phyloP scores from a whole-genome alignment of 2,113 vertebrate species.

The Petromus typicus region DNA sequence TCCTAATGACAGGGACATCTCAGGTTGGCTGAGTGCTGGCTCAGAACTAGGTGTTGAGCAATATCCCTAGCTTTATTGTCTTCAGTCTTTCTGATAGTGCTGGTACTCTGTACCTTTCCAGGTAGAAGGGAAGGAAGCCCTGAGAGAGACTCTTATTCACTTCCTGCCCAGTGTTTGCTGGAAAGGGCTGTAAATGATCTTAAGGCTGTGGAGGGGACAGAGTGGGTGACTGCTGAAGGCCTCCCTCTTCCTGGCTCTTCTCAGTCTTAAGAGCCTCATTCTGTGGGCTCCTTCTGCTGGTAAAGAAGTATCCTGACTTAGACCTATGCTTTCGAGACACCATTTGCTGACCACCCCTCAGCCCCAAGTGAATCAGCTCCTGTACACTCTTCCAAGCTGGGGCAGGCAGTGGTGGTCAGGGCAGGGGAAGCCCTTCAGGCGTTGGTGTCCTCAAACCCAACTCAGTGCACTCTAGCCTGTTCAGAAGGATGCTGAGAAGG shows the following conservation, averaged over 20 bases:
- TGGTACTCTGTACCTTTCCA: neutral
- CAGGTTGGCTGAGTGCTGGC: neutral
- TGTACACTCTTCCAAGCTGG: neutral
- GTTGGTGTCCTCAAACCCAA: neutral
- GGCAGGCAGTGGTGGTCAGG: accelerated
- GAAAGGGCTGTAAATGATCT: neutral
- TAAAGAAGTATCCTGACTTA: neutral
- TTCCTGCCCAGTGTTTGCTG: neutral
- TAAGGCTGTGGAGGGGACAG: neutral
- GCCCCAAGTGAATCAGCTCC: neutral
- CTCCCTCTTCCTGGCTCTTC: too few species aligned
- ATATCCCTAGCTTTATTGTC: neutral
- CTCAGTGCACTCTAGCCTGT: neutral
- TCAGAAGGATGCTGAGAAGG: neutral
- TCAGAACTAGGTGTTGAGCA: neutral
- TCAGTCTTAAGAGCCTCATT: neutral
- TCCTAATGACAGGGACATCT: too few species aligned
- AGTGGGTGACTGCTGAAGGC: neutral
- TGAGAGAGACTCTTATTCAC: neutral
- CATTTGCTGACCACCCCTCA: neutral
- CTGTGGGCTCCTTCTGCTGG: neutral
- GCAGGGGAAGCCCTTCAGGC: neutral
- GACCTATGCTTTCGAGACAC: neutral
- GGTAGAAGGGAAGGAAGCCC: neutral
- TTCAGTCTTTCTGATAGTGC: neutral